phyloP scores from a whole-genome alignment of 2,888 invertebrate species.

The Meandrusa payeni region DNA sequence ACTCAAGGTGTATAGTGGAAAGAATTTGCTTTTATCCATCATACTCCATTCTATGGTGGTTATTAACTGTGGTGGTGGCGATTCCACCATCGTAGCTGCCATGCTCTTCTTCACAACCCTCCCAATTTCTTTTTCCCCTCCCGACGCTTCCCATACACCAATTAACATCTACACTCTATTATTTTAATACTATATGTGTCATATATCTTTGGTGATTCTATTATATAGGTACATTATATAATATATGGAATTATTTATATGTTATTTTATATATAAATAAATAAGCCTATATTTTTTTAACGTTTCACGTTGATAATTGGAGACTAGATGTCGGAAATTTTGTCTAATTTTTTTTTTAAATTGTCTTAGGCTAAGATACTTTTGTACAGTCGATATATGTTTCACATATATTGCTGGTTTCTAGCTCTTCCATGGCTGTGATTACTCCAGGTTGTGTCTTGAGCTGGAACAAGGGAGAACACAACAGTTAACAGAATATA shows the following conservation, averaged over 20 bases:
- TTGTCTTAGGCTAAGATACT: conserved; percentile 37
- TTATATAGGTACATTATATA: conserved; percentile 32
- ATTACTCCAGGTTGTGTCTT: conserved; percentile 28
- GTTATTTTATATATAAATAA: conserved; percentile 27
- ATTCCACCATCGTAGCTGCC: conserved; percentile 77
- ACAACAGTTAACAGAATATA: background rate
- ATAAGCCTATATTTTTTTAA: conserved; percentile 32
- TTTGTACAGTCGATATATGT: conserved; percentile 41
- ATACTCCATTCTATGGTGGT: conserved; percentile 98
- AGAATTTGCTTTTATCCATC: conserved; percentile 98
- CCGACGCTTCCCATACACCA: conserved; percentile 41
- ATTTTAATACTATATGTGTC: conserved; percentile 32
- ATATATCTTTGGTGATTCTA: conserved; percentile 20
- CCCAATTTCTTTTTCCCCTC: conserved; percentile 30
- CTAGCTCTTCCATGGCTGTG: conserved; percentile 57
- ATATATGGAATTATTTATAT: conserved; percentile 38
- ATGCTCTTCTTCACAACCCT: conserved; percentile 35
- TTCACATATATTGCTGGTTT: conserved; percentile 37
- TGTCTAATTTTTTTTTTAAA: conserved; percentile 29
- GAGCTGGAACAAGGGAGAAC: conserved; percentile 41
- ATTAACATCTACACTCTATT: conserved; percentile 44
- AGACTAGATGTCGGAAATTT: conserved; percentile 42
- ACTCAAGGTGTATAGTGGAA: conserved; percentile 94
- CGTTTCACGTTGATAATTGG: conserved; percentile 31
- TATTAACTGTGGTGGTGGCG: conserved; percentile 82